Base-by-base conservation (phyloP, 2,113 vertebrate genomes). In the Mionectes macconnelli region DNA sequence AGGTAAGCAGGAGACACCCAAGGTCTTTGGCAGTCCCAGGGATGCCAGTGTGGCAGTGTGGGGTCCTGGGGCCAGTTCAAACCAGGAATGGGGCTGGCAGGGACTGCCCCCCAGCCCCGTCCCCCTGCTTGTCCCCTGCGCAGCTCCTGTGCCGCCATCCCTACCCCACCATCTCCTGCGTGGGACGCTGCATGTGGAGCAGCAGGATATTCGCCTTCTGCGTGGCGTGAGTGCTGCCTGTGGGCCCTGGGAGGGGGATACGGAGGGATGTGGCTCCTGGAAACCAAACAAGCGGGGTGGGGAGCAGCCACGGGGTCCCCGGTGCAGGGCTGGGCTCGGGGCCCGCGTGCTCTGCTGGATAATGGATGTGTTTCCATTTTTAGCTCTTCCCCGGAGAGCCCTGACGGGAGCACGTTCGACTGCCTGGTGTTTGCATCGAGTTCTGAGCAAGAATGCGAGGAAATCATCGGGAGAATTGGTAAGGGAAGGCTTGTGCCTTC, bases 101-200 rank as follows among this genome's bases (percentile, higher is more conserved):
- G 49, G 35, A 4, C 23, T 2, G 14, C 6, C 21, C 64, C 50
- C 53, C 17, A 10, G 6, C 2, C 0, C 44, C 5, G 0, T 8
- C 30, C 64, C 66, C 68, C 27, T 39, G 40, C 23, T 7, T 7
- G n/a, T 47, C 4, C 42, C 72, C 39, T 5, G 33, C 0, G 0
- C 82, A 99, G 99, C 96, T 98, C 72, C 76, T 98, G 69, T 97
- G 98, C 90, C 86, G 93, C 81, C 98, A 98, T 74, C 97, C 98
- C 74, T 99, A 98, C 89, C 98, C 98, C 18, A 97, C 98, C 72
- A 98, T 99, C 90, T 98, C 98, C 57, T 99, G 98, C 27, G 98
- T 99, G 17, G 98, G 98, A 78, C 97, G 98, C 62, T 97, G 93
- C 25, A 4, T 73, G 3, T 87, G 97, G 64, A 98, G 97, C 85